phyloP scores from a whole-genome alignment of 1,140 invertebrate genomes.

The Globodera rostochiensis region DNA sequence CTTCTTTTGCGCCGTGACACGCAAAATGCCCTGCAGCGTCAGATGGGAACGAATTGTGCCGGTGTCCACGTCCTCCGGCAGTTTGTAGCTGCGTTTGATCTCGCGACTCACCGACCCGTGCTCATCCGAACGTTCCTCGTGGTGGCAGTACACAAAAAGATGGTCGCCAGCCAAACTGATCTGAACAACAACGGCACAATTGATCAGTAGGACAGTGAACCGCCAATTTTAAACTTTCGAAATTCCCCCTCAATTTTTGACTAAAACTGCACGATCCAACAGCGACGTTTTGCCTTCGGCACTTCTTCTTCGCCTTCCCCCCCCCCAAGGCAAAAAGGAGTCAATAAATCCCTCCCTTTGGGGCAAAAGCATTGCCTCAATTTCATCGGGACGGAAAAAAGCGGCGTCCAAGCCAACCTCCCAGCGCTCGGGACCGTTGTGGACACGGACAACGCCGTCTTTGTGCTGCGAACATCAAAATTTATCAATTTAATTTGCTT shows the following conservation, averaged over 20 bases:
- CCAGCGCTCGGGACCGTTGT: constrained; percentile 58
- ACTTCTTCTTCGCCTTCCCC: not conserved
- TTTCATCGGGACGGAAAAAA: constrained; percentile 62
- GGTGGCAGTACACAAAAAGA: constrained; percentile 60
- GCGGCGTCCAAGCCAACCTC: constrained; percentile 62
- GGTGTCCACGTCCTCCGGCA: constrained; percentile 19
- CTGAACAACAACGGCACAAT: constrained; percentile 22
- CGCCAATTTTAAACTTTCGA: not conserved
- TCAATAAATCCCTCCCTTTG: not conserved
- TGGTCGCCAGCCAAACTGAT: constrained; percentile 60
- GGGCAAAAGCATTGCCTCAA: constrained; percentile 50
- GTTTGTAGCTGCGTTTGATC: constrained; percentile 60
- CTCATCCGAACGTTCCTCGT: constrained; percentile 57
- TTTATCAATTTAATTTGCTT: not conserved
- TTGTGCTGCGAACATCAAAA: constrained; percentile 4
- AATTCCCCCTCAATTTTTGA: not conserved
- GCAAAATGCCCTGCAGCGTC: constrained; percentile 18
- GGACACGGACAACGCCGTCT: constrained; percentile 52
- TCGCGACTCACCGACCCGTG: constrained; percentile 61
- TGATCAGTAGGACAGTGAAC: not conserved
- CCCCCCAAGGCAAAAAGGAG: not conserved
- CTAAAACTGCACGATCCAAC: not conserved
- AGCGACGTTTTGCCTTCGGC: not conserved
- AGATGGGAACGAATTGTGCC: constrained; percentile 20
- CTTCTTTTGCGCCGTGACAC: constrained; percentile 29